Conservation (phyloP, 2,888 invertebrate genomes). For the Pyrrhosoma nymphula region DNA sequence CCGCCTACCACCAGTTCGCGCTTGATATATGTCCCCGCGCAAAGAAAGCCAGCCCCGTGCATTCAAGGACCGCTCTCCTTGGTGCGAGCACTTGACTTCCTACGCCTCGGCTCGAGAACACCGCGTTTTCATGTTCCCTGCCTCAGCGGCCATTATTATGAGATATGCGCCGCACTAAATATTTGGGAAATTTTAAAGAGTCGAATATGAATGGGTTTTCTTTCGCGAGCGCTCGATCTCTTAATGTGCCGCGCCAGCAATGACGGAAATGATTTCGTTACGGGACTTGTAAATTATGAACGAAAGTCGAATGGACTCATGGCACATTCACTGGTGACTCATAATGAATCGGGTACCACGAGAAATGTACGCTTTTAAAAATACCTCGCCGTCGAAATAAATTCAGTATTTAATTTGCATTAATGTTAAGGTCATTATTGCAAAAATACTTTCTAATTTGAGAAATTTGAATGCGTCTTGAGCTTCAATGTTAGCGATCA, state of each 20-base stretch:
- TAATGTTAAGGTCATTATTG: no score
- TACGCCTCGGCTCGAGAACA: neutral
- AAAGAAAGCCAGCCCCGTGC: neutral
- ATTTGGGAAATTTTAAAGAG: neutral
- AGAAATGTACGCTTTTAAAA: no score
- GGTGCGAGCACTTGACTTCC: neutral
- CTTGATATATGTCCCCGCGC: conserved; percentile 8
- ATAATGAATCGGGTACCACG: no score
- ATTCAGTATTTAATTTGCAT: no score
- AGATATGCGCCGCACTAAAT: neutral
- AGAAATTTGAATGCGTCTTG: no score
- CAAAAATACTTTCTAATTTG: no score
- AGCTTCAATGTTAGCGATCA: no score
- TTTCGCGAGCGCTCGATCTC: neutral
- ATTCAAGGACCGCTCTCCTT: neutral
- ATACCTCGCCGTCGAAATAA: no score
- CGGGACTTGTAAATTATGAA: neutral
- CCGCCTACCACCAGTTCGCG: neutral
- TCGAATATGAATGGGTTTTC: neutral
- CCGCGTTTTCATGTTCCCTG: neutral
- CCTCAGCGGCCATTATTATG: neutral
- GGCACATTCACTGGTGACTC: neutral
- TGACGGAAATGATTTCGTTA: neutral
- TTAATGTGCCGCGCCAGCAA: neutral
- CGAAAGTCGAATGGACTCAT: neutral